Conservation (phyloP, 2,113 vertebrate species). For the Catagonus wagneri region DNA sequence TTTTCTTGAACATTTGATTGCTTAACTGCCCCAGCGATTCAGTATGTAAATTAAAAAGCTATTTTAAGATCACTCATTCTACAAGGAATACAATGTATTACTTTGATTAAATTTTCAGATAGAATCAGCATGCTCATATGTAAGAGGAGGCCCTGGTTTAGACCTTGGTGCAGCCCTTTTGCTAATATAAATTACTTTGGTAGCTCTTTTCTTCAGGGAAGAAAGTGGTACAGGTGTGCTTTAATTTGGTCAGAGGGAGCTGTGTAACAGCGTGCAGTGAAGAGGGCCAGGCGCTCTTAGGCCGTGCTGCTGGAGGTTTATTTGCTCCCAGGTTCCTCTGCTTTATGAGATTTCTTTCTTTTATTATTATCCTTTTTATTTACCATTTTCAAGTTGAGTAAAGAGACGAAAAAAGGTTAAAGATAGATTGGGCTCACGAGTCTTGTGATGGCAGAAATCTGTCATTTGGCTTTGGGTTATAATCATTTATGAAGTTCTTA, state of each 20-base stretch:
- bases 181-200: background rate
- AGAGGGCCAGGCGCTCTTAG: too few species aligned
- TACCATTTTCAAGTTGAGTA: conserved; percentile 24
- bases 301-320: background rate
- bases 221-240: background rate
- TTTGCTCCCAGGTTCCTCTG: background rate
- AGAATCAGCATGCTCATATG: background rate
- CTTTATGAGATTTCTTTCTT: conserved; percentile 1
- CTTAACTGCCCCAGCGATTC: background rate
- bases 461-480: background rate
- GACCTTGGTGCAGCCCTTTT: background rate
- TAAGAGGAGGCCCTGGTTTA: background rate
- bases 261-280: background rate
- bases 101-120: conserved; percentile 43
- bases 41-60: background rate
- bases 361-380: conserved; percentile 31
- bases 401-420: background rate
- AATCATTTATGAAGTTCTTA: background rate
- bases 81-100: background rate
- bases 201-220: background rate
- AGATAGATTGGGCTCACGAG: background rate
- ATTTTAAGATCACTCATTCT: conserved; percentile 19
- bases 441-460: background rate
- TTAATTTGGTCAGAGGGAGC: background rate
- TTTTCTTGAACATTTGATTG: conserved; percentile 8